Conservation (phyloP, 2,888 invertebrate genomes). For the Erannis defoliaria region DNA sequence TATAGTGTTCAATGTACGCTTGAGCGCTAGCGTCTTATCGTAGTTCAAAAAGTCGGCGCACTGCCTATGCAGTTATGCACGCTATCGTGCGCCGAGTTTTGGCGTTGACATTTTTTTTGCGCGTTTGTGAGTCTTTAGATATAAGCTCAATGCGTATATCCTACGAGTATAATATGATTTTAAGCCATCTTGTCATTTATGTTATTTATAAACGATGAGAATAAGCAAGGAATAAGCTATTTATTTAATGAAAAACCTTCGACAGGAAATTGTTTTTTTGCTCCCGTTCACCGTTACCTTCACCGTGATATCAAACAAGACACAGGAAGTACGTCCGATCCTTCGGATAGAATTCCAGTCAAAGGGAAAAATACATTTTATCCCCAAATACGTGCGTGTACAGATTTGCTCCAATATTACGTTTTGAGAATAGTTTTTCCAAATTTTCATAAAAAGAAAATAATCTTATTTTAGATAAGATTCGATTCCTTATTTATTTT, state of each 20-base stretch:
- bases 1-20: too few species aligned
- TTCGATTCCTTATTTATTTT: too few species aligned
- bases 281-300: constrained; percentile 49
- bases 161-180: too few species aligned
- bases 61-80: too few species aligned
- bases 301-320: constrained; percentile 46
- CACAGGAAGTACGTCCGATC: constrained; percentile 47
- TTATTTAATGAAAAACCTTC: constrained; percentile 10
- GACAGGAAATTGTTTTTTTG: constrained; percentile 54
- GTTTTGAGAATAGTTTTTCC: constrained; percentile 32
- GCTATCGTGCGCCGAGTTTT: too few species aligned
- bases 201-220: not conserved
- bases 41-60: too few species aligned
- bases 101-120: too few species aligned
- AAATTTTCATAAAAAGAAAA: too few species aligned
- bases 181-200: not conserved
- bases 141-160: too few species aligned
- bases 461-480: too few species aligned
- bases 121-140: too few species aligned
- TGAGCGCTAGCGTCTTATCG: too few species aligned
- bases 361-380: constrained; percentile 55
- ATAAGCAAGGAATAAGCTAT: constrained; percentile 2
- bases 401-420: constrained; percentile 44
- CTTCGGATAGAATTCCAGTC: constrained; percentile 60
- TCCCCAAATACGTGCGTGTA: constrained; percentile 42